Evolutionary conservation across 2,888 invertebrate genomes (phyloP).

Genomic region (Drymonia ruficornis): DNA sequence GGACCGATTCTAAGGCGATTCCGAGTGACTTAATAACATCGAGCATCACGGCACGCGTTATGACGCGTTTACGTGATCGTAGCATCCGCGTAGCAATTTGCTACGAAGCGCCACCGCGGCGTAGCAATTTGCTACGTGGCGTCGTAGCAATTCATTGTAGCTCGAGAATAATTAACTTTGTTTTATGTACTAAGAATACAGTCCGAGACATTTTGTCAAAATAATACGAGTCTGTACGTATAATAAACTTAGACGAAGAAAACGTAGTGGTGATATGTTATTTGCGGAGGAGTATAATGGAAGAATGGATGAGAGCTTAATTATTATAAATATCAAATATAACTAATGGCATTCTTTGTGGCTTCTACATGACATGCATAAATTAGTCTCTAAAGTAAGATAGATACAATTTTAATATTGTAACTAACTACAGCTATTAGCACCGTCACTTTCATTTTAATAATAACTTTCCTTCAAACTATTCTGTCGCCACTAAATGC

Average conservation of each 20-base stretch:
- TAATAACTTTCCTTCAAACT: background rate
- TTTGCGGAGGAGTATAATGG: too few relatives aligned
- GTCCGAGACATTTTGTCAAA: background rate
- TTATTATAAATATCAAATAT: too few relatives aligned
- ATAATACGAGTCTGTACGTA: background rate
- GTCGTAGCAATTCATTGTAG: background rate
- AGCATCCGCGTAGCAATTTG: background rate
- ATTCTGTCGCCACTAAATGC: background rate
- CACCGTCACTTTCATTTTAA: background rate
- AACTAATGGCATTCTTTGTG: background rate
- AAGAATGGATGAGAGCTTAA: background rate
- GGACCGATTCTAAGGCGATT: too few relatives aligned
- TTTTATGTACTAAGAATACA: background rate
- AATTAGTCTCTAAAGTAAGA: background rate
- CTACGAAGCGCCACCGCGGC: background rate
- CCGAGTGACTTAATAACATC: too few relatives aligned
- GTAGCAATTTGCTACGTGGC: background rate
- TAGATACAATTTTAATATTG: background rate
- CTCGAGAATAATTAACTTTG: background rate
- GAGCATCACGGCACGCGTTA: background rate
- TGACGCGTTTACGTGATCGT: too few relatives aligned
- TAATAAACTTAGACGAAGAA: background rate
- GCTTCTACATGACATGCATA: too few relatives aligned
- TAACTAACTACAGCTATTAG: background rate
- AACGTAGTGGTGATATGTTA: too few relatives aligned